Base-by-base conservation (phyloP, 1,140 invertebrate genomes). In the Zaprionus tsacasi region DNA sequence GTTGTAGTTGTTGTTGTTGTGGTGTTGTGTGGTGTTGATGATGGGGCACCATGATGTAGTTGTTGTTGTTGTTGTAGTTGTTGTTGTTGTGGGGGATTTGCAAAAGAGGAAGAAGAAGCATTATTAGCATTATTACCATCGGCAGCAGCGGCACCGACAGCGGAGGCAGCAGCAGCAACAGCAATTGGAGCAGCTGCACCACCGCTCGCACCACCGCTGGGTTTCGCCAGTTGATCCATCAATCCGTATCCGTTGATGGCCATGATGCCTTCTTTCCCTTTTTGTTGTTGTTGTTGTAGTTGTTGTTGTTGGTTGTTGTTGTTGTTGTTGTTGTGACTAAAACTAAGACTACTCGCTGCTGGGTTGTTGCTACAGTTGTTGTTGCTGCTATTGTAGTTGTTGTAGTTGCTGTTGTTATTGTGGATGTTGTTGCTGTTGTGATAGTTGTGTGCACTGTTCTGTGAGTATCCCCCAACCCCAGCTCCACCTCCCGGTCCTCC, bases 81-180 rank as follows among this genome's bases (percentile, higher is more conserved):
- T 30, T 30, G 27, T 30, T 79, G 87, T 91, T 83, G 82, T 90
- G 87, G 82, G 88, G 91, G 90, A 90, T 92, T 92, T 91, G 91
- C 87, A 92, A 92, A 92, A 92, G 89, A 92, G 83, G 91, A 92
- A 92, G 89, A 92, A 91, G 91, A 92, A 93, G 92, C 92, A 93
- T 89, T 87, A 90, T 93, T 93, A 93, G 92, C 90, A 92, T 89
- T 92, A 92, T 90, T 92, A 91, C 91, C 81, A 92, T 86, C 89
- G 91, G 79, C 85, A 92, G 90, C 89, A 82, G 82, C 76, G 78
- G 86, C 76, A 81, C 81, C 67, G 72, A 17, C 45, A 17, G 45
- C 45, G 21, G 45, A 25, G 45, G 45, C 45, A 25, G 80, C 79
- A 91, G 81, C 85, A 91, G 90, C 87, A 30, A 6, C 27, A 81